Conservation (phyloP, 2,888 invertebrate genomes). For the Neocrepidodera transversa region DNA sequence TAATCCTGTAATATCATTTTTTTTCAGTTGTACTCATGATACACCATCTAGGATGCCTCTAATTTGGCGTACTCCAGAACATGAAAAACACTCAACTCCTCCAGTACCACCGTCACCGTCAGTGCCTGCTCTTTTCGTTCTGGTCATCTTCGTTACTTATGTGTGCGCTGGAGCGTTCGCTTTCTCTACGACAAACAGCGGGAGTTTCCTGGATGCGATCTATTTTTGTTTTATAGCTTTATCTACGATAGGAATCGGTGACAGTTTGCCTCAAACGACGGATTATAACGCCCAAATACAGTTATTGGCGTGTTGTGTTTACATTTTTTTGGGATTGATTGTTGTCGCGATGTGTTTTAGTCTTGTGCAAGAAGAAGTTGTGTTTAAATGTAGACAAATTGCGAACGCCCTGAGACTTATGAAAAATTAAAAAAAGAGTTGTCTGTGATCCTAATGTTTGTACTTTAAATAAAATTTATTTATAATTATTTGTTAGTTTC, state of each 20-base stretch:
- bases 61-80: constrained; percentile 67
- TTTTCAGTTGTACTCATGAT: constrained; percentile 64
- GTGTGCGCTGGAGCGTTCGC: constrained; percentile 78
- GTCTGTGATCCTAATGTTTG: constrained; percentile 31
- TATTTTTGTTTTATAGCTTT: constrained; percentile 87
- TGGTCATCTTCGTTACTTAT: constrained; percentile 73
- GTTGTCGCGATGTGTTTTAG: constrained; percentile 87
- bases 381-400: constrained; percentile 74
- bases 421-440: constrained; percentile 62
- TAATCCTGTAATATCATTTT: too few species aligned
- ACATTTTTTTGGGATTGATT: constrained; percentile 79
- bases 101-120: constrained; percentile 59
- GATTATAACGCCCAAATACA: constrained; percentile 69
- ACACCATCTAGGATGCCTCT: constrained; percentile 80
- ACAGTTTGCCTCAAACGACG: constrained; percentile 57
- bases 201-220: constrained; percentile 81
- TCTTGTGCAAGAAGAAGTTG: constrained; percentile 81
- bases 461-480: constrained; percentile 26
- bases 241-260: constrained; percentile 83
- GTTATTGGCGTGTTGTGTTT: constrained; percentile 80
- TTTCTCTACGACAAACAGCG: constrained; percentile 81
- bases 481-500: too few species aligned
- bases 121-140: constrained; percentile 71
- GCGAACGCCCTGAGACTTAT: constrained; percentile 74
- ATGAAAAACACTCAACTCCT: constrained; percentile 41